Evolutionary conservation across 1,140 invertebrate species (phyloP).

Genomic region (Portunus trituberculatus): DNA sequence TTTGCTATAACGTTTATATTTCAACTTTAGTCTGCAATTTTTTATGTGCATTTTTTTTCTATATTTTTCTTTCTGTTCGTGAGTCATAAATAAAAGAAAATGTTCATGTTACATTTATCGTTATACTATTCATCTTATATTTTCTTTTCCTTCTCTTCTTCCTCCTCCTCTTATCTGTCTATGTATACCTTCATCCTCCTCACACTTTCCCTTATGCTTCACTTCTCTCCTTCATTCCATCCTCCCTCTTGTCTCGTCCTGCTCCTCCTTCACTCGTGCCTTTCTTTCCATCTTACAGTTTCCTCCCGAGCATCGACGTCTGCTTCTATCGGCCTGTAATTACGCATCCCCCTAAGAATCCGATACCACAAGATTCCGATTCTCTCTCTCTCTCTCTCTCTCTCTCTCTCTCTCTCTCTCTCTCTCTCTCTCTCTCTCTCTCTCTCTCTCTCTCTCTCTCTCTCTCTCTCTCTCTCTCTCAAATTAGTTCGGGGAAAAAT

Average conservation of each 20-base stretch:
- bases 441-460: slow-evolving; percentile 10
- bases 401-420: slow-evolving; percentile 20
- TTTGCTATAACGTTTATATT: no score
- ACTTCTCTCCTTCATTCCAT: background rate
- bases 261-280: background rate
- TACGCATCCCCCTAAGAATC: background rate
- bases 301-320: background rate
- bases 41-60: no score
- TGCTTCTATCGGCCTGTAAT: background rate
- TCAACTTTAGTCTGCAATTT: no score
- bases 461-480: background rate
- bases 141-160: background rate
- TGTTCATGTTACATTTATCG: no score
- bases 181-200: background rate
- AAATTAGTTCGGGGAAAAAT: no score
- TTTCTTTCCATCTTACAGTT: background rate
- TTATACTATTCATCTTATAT: no score
- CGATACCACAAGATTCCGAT: background rate
- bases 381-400: background rate
- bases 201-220: background rate
- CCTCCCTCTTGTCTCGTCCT: background rate
- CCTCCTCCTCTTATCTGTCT: background rate
- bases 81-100: no score
- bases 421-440: slow-evolving; percentile 20
- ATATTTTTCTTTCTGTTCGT: no score